phyloP scores from a whole-genome alignment of 1,140 invertebrate species.

The Ladona fulva region DNA sequence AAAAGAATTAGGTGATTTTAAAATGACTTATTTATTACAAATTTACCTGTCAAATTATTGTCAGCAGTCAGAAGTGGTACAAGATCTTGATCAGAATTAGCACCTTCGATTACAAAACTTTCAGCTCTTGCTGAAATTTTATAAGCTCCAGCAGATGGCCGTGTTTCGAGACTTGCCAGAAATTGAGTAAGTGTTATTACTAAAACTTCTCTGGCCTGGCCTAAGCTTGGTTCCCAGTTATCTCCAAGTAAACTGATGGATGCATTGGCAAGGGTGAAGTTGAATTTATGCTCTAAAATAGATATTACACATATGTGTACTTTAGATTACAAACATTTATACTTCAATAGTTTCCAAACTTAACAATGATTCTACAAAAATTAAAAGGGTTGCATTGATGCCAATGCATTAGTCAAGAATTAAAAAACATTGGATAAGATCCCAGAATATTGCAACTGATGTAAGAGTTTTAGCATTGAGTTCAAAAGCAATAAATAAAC shows the following conservation, averaged over 20 bases:
- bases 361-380: no score
- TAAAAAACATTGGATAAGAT: no score
- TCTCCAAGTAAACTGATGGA: constrained; percentile 50
- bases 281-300: constrained; percentile 66
- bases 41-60: constrained; percentile 49
- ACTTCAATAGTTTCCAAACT: no score
- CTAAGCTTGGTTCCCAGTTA: constrained; percentile 26
- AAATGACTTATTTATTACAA: no score
- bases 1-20: no score
- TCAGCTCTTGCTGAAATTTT: constrained; percentile 65
- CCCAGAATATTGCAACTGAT: no score
- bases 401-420: no score
- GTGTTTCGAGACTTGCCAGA: constrained; percentile 58
- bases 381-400: no score
- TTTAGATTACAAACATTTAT: no score
- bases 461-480: no score
- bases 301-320: no score
- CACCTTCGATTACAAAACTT: constrained; percentile 68
- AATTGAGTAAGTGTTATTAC: constrained; percentile 65
- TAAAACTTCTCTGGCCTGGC: constrained; percentile 60
- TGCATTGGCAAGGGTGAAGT: constrained; percentile 66
- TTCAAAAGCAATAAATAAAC: no score
- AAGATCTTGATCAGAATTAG: constrained; percentile 61
- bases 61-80: constrained; percentile 62
- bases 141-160: constrained; percentile 56